Base-by-base conservation (phyloP, 2,797 vertebrate species). In the Crocodylus rhombifer region DNA sequence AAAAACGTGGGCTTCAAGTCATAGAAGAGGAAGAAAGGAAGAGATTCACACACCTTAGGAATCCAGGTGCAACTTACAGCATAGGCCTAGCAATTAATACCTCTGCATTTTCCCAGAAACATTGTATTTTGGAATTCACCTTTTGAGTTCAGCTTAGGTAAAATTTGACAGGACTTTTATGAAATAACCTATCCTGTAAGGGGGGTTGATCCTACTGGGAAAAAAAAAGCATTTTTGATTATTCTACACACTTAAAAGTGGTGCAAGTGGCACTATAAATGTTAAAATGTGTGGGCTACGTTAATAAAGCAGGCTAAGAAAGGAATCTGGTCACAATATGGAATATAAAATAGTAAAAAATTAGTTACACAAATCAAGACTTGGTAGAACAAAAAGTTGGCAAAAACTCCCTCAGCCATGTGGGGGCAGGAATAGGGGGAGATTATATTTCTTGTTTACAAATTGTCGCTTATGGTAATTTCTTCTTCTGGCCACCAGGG, bases 361-460 rank as follows among this genome's bases (percentile, higher is more conserved):
- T 14, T 42, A 15, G 23, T 73, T 51, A 71, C 42, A 73, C 42
- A 73, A 26, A 36, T 51, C 51, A 51, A 73, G 23, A 51, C 23
- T 73, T 15, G 51, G 13, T 25, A 8, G 7, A 42, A 15, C 4
- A 71, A 6, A 71, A 36, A 42, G 12, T 21, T 51, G 36, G 80
- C 82, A 25, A 58, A 64, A 42, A n/a, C 63, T 63, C 64, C 51
- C 69, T 63, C 9, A 77, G 30, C 55, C 79, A 73, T 30, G 42
- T 7, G 7, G 42, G 42, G 42, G 42, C 3, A 9, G 42, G 33
- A 30, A 30, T 30, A 30, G 30, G 28, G 81, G 26, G 71, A 82
- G 79, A 83, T 64, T 77, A 82, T 77, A 51, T 76, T 36, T 84
- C 62, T 73, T 69, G 63, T 64, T 91, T 85, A 85, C 61, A 88